Evolutionary conservation across 2,888 invertebrate genomes (phyloP).

Genomic region (Rhodophaea formosa): DNA sequence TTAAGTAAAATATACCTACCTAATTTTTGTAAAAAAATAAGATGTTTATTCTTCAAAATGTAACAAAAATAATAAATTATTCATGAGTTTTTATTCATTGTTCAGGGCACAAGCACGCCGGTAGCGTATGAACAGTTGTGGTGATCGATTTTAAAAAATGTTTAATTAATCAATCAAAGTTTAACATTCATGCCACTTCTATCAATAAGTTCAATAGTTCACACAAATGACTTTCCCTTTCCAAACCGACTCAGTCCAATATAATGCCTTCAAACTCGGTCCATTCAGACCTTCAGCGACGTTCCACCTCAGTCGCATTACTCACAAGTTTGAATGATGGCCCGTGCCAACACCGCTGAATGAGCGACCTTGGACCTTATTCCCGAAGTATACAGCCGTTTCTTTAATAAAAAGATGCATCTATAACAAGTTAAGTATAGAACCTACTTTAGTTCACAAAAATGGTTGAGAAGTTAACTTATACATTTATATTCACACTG

Average conservation of each 20-base stretch:
- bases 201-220: too few species aligned
- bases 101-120: too few species aligned
- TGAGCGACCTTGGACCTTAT: not conserved
- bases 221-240: not conserved
- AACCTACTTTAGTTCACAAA: not conserved
- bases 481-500: too few species aligned
- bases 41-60: too few species aligned
- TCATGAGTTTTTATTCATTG: too few species aligned
- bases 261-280: not conserved
- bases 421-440: not conserved
- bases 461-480: not conserved
- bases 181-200: too few species aligned
- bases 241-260: not conserved
- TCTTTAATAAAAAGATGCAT: not conserved
- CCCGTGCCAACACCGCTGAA: not conserved
- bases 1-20: too few species aligned
- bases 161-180: too few species aligned
- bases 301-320: not conserved
- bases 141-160: too few species aligned
- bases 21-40: too few species aligned
- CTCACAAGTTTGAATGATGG: slow-evolving; percentile 5
- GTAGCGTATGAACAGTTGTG: too few species aligned
- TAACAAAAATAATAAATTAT: too few species aligned
- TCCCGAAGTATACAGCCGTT: not conserved
- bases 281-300: not conserved